A percentile compares a stretch with the other conserved stretches of the same genome.
Evolutionary conservation across 2,113 vertebrate genomes (phyloP).

Genomic region (Pedetes capensis): DNA sequence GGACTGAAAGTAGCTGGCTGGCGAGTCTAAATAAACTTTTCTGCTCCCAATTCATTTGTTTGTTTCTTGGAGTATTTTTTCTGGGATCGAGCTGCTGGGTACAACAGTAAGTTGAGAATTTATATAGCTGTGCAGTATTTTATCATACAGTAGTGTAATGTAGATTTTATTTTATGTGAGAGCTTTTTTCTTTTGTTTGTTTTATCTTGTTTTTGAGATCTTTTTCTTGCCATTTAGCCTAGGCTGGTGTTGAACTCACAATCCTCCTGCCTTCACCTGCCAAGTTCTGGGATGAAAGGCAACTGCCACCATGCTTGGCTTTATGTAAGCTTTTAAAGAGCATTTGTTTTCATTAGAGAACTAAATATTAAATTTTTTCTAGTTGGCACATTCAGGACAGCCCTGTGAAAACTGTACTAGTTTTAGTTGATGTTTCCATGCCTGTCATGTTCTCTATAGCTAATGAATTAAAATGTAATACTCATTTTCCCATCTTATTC

Average conservation of each 20-base stretch:
- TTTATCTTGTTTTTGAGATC: too few relatives aligned
- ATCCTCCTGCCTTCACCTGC: too few relatives aligned
- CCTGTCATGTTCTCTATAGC: not conserved
- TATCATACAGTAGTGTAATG: not conserved
- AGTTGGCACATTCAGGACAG: not conserved
- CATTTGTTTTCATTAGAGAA: not conserved
- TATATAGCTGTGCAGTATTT: not conserved
- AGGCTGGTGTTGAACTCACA: too few relatives aligned
- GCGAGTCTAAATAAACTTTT: too few relatives aligned
- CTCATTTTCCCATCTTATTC: slow-evolving; percentile 47
- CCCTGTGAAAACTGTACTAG: not conserved
- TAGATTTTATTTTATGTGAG: not conserved
- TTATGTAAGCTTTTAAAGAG: not conserved
- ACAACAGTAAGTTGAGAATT: not conserved
- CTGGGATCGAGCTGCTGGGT: too few relatives aligned
- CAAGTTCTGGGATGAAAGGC: too few relatives aligned
- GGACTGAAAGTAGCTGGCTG: too few relatives aligned
- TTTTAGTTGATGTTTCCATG: slow-evolving; percentile 26
- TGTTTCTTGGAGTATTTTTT: too few relatives aligned
- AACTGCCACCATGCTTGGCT: too few relatives aligned
- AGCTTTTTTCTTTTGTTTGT: too few relatives aligned
- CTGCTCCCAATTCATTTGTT: too few relatives aligned
- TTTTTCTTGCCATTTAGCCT: too few relatives aligned
- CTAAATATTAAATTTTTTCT: not conserved
- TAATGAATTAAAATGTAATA: slow-evolving; percentile 57